Base-by-base conservation (phyloP, 2,888 invertebrate genomes). In the Troglohyphantes excavatus region DNA sequence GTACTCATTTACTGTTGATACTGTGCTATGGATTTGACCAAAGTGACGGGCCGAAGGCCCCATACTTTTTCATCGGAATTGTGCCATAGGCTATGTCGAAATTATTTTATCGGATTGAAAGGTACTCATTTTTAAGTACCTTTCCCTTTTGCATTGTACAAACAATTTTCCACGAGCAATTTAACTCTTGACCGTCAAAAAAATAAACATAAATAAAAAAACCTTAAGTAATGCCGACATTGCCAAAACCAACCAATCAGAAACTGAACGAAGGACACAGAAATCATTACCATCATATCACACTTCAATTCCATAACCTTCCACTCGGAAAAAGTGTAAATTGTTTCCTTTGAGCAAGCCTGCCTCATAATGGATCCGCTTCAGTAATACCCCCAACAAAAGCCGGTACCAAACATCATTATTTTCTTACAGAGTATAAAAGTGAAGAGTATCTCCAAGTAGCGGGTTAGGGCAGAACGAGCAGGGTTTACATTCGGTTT, bases 401-500 rank as follows among this genome's bases (percentile, higher is more conserved):
- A n/a, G 9, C n/a, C n/a, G 19, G 9, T 39, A 53, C 53, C 0
- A n/a, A 53, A 53, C 9, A 53, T 46, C 46, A 46, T 46, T 53
- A 53, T n/a, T 53, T 53, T 53, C 17, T 53, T 53, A 13, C 17
- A n/a, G 29, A 19, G 9, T 53, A 27, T 53, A 61, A 26, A 2
- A 43, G 43, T 19, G 19, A 33, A 68, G 33, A 68, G n/a, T n/a
- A n/a, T n/a, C 13, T 1, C 0, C 43, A 78, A 78, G 65, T 65
- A 61, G 43, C 61, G 39, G 78, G 78, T 65, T 61, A 39, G 13
- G 17, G 46, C 46, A n/a, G n/a, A 46, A 11, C 43, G 39, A 75
- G 75, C 75, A 27, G 53, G n/a, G n/a, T 39, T 26, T 73, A 73
- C 46, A 26, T 9, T 21, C 59, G 29, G 59, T 9, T n/a, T 17